Evolutionary conservation across 2,888 invertebrate species (phyloP).

Genomic region (Erebia epiphron): DNA sequence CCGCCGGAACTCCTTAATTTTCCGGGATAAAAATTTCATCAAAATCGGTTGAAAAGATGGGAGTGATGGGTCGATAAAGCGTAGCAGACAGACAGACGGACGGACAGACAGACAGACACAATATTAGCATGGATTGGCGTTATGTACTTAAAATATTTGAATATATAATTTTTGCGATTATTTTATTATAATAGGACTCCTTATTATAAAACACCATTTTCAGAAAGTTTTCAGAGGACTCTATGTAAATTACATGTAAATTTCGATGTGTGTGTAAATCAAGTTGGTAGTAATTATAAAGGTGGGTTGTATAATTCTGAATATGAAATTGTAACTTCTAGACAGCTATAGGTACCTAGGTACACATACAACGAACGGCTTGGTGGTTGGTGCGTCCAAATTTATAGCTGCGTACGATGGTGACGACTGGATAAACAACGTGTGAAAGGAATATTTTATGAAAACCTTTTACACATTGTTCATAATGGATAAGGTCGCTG

Average conservation of each 20-base stretch:
- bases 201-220: too few relatives aligned
- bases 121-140: too few relatives aligned
- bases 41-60: too few relatives aligned
- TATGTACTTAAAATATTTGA: too few relatives aligned
- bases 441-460: constrained; percentile 18
- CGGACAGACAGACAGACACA: too few relatives aligned
- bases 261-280: neutral
- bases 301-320: constrained; percentile 1
- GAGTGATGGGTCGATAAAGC: too few relatives aligned
- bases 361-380: neutral
- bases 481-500: constrained; percentile 14
- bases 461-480: constrained; percentile 18
- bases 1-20: too few relatives aligned
- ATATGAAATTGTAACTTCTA: neutral
- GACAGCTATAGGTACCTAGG: neutral
- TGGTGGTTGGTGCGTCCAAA: constrained; percentile 9
- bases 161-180: too few relatives aligned
- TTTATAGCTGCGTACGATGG: constrained; percentile 8
- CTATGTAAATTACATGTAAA: too few relatives aligned
- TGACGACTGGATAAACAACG: constrained; percentile 10
- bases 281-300: neutral
- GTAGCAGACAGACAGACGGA: too few relatives aligned
- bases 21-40: too few relatives aligned
- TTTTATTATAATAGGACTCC: too few relatives aligned
- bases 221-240: neutral